Evolutionary conservation across 1,140 invertebrate genomes (phyloP).

Genomic region (Camponotus pennsylvanicus): DNA sequence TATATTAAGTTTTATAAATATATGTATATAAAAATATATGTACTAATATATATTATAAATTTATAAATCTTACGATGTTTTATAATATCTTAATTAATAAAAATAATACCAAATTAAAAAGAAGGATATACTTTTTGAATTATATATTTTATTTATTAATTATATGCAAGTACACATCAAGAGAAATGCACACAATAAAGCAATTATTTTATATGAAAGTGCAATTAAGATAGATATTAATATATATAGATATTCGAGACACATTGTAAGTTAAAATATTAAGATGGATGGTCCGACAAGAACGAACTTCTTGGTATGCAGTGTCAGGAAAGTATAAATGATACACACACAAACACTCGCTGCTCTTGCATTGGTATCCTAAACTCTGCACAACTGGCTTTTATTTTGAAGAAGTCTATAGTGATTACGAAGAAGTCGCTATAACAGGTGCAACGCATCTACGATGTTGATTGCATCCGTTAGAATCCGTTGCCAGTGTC

Average conservation of each 20-base stretch:
- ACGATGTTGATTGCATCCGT: not conserved
- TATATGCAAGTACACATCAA: no score
- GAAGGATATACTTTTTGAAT: no score
- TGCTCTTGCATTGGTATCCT: slow-evolving; percentile 51
- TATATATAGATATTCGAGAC: slow-evolving; percentile 26
- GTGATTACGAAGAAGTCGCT: slow-evolving; percentile 69
- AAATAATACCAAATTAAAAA: no score
- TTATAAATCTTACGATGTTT: no score
- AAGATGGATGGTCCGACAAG: slow-evolving; percentile 46
- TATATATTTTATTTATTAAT: no score
- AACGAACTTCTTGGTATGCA: slow-evolving; percentile 70
- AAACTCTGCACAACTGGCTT: slow-evolving; percentile 32
- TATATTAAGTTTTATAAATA: no score
- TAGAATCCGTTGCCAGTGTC: slow-evolving; percentile 29
- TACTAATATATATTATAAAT: no score
- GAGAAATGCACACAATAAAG: no score
- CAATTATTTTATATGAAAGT: no score
- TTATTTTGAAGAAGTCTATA: slow-evolving; percentile 62
- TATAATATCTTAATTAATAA: no score
- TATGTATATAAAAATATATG: no score
- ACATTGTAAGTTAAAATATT: slow-evolving; percentile 60
- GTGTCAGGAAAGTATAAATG: slow-evolving; percentile 68
- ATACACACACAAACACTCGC: slow-evolving; percentile 66
- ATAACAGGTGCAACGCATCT: slow-evolving; percentile 65
- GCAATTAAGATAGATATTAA: not conserved